Evolutionary conservation across 2,888 invertebrate species (phyloP), one percentile per base, ranked within the genome.

Genomic region (Acleris cristana): DNA sequence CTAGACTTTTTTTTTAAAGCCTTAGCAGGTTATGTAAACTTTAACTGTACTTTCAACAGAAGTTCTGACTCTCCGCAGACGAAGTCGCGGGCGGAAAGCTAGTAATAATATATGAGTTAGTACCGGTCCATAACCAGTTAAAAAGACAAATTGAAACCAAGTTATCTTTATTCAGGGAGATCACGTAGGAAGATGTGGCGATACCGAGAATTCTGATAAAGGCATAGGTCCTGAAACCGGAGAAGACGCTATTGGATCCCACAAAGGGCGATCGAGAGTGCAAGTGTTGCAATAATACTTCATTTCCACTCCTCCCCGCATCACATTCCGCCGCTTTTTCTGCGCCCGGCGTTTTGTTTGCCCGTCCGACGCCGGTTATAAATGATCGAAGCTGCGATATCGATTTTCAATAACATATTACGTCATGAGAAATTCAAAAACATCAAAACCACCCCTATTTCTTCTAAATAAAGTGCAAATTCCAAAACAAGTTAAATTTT

Each of bases 251-350:
- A 87, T 79, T 73, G 72, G 83, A 84, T 76, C 74, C 74, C 74
- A 81, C 81, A 81, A 83, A 82, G 79, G 81, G 78, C 80, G 76
- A 83, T 84, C 79, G 90, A 93, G 92, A 93, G 92, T 90, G 93
- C 92, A 93, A 93, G 93, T 93, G 93, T 91, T 87, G 84, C 89
- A 86, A 90, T 88, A 89, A 89, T 89, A 87, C 89, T 89, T 89
- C 84, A 88, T 89, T 89, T 89, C 87, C 85, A 84, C 86, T 87
- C 81, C 83, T 87, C 81, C 83, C 80, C 82, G 81, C 80, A 75
- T 82, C 81, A 78, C 83, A 87, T 90, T 89, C 89, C 87, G 76
- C 76, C 73, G 79, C 79, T 87, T 90, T 89, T 90, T 90, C 80
- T 82, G 75, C 48, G 73, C 74, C 74, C 70, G 71, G 70, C 76